Percentiles rank a stretch among this genome's conserved stretches.
phyloP scores from a whole-genome alignment of 2,888 invertebrate genomes.

The Suillia variegata region DNA sequence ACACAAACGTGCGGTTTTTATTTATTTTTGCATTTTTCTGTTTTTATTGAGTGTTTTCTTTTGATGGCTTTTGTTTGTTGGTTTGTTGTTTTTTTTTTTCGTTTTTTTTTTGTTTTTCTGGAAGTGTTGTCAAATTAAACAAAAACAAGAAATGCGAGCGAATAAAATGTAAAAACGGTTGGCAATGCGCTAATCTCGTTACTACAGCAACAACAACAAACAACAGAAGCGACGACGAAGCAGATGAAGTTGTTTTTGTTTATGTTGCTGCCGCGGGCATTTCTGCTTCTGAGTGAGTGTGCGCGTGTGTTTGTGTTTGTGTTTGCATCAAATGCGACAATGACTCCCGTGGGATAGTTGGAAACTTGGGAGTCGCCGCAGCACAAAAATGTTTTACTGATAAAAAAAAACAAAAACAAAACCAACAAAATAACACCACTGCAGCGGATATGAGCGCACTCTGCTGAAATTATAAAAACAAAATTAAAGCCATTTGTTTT shows the following conservation, averaged over 20 bases:
- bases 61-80: too few species aligned
- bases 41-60: too few species aligned
- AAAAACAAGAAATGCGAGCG: conserved; percentile 4
- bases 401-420: conserved; percentile 12
- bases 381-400: too few species aligned
- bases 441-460: conserved; percentile 27
- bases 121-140: neutral
- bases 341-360: conserved; percentile 39
- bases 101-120: neutral
- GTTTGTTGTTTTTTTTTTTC: too few species aligned
- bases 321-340: conserved; percentile 19
- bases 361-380: conserved; percentile 13
- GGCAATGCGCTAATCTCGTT: conserved; percentile 6
- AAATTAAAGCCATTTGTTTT: neutral
- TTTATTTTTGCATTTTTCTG: neutral
- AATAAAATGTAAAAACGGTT: neutral
- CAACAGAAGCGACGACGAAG: too few species aligned
- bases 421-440: conserved; percentile 21
- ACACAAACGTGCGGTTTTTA: neutral
- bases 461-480: neutral
- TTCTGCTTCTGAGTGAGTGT: conserved; percentile 2
- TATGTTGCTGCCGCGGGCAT: neutral
- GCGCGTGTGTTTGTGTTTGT: too few species aligned
- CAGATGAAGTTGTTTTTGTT: neutral
- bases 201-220: too few species aligned